These are phyloP conservation scores for Drosophila lacertosa DNA, from an alignment of 1,140 invertebrate genomes.

Conservation along the genomic window DNA sequence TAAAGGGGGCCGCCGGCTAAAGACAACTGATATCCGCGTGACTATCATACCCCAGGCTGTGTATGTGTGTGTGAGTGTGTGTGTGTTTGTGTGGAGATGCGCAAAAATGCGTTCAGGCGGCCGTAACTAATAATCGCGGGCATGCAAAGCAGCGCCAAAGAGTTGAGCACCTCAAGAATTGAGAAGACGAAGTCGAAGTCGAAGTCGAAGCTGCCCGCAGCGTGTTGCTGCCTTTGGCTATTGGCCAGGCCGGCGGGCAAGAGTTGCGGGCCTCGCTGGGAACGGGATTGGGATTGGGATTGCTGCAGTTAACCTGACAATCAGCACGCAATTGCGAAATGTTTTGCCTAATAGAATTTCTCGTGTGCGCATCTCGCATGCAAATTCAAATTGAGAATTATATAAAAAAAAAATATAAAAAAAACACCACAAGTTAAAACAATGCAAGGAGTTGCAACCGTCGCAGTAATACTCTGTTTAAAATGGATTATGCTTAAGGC, in stretches of 20 bases:
- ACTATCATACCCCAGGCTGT: too few relatives aligned
- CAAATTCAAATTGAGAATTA: conserved; percentile 68
- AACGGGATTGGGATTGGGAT: neutral
- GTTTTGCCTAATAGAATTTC: conserved; percentile 78
- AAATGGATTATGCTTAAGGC: too few relatives aligned
- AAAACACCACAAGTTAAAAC: conserved; percentile 1
- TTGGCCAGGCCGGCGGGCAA: conserved; percentile 3
- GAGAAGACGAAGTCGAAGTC: conserved; percentile 6
- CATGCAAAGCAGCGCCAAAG: conserved; percentile 62
- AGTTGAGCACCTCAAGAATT: too few relatives aligned
- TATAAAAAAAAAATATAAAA: conserved; percentile 19
- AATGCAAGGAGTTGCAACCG: neutral
- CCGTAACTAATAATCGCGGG: conserved; percentile 75
- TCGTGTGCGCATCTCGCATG: conserved; percentile 73
- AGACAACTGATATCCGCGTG: conserved; percentile 1
- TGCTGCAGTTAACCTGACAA: conserved; percentile 53
- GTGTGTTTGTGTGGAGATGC: conserved; percentile 29
- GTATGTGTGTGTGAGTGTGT: too few relatives aligned
- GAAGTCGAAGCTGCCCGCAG: conserved; percentile 11
- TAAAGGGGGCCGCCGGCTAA: neutral
- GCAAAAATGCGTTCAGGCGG: conserved; percentile 78
- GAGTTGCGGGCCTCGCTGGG: too few relatives aligned
- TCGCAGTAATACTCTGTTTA: too few relatives aligned
- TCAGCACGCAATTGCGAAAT: conserved; percentile 80
- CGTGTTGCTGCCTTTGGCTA: conserved; percentile 8